Evolutionary conservation across 2,888 invertebrate species (phyloP), one percentile per base, ranked within the genome.

Genomic region (Hirudinaria manillensis): DNA sequence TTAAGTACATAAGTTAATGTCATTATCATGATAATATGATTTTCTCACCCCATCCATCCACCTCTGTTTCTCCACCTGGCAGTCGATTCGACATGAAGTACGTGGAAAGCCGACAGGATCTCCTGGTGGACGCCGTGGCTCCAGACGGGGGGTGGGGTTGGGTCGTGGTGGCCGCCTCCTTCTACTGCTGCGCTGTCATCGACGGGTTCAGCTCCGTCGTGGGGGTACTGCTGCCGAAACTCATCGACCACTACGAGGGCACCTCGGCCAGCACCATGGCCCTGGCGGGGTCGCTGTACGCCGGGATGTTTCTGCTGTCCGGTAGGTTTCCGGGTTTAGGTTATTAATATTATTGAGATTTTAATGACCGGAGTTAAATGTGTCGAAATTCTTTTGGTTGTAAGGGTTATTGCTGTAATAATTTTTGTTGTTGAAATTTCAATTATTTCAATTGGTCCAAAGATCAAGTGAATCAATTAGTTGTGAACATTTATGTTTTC

Each of bases 81-180:
- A 61, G 61, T 61, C 61, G 61, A 24, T 61, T 61, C 29, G 61
- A 61, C 61, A 61, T 61, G 61, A 61, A 61, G 61, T 24, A 61
- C 61, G 29, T 61, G 24, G 61, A 61, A 61, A 61, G 61, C 61
- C 4, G 61, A 4, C 61, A 61, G 4, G 61, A 61, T n/a, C 61
- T 61, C 24, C 10, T 61, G 24, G 61, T 61, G 7, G 61, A 68
- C 1, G 72, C 76, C 0, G 27, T 74, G 10, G 77, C 78, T 2
- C 78, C 77, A 10, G 78, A 78, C 34, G 78, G 78, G 24, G 78
- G 78, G 19, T 78, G 75, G 70, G 78, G 78, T 4, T 78, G 78
- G 78, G 78, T 78, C 32, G 70, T 78, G 19, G 77, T 78, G 27
- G 67, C 76, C 3, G 78, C 77, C 19, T 78, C 76, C 13, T 77